Evolutionary conservation across 1,140 invertebrate species (phyloP).

Genomic region (Amyelois transitella): DNA sequence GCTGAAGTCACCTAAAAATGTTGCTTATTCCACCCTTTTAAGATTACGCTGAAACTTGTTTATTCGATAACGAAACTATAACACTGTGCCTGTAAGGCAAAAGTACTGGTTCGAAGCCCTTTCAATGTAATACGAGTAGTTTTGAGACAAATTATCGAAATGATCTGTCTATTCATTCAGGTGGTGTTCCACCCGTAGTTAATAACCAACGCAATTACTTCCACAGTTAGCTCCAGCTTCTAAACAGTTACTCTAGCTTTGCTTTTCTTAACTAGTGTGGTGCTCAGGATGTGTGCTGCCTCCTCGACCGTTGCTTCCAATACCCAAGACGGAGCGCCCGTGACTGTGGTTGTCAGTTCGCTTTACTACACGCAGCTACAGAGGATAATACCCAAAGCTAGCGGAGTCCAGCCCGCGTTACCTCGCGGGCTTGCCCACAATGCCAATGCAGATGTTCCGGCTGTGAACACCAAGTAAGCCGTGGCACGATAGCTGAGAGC

Average conservation of each 20-base stretch:
- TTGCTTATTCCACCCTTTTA: too few relatives aligned
- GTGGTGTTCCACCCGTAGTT: too few relatives aligned
- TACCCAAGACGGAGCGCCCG: conserved; percentile 85
- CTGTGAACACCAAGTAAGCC: conserved; percentile 69
- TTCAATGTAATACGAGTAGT: too few relatives aligned
- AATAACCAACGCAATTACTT: too few relatives aligned
- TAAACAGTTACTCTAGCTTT: conserved; percentile 17
- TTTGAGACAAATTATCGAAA: too few relatives aligned
- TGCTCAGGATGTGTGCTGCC: conserved; percentile 83
- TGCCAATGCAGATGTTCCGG: conserved; percentile 60
- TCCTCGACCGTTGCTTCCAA: conserved; percentile 89
- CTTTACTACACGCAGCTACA: conserved; percentile 87
- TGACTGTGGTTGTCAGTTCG: conserved; percentile 91
- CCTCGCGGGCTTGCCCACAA: conserved; percentile 54
- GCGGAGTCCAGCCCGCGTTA: conserved; percentile 63
- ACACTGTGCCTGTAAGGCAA: too few relatives aligned
- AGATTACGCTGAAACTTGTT: too few relatives aligned
- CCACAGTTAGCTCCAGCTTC: background rate
- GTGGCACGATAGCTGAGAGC: conserved; percentile 60
- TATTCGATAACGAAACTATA: too few relatives aligned
- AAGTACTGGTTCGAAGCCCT: too few relatives aligned
- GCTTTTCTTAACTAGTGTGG: conserved; percentile 50
- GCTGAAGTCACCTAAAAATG: too few relatives aligned
- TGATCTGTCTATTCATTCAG: too few relatives aligned
- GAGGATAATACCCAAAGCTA: conserved; percentile 75